Percentiles rank a stretch among this genome's conserved stretches.
These are phyloP conservation scores for Asarcornis scutulata DNA, from an alignment of 2,113 vertebrate species.

Conservation along the genomic window DNA sequence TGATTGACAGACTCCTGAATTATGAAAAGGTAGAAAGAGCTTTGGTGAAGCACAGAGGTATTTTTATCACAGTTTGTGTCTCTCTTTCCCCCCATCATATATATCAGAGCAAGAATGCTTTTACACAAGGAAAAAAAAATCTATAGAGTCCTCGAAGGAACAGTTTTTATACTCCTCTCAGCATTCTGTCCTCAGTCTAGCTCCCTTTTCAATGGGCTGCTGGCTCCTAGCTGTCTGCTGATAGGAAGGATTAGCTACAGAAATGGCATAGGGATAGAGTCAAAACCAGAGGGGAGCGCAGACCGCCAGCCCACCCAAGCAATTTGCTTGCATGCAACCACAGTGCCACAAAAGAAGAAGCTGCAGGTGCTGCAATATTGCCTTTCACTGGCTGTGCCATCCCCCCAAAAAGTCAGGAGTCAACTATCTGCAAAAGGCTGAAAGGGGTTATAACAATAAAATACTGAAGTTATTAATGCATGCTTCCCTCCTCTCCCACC, in stretches of 20 bases:
- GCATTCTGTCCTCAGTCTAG: constrained; percentile 48
- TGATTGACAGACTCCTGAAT: constrained; percentile 64
- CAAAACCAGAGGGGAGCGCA: constrained; percentile 17
- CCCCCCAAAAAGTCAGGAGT: neutral
- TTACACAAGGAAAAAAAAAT: constrained; percentile 35
- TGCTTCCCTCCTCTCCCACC: neutral
- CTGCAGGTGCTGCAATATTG: constrained; percentile 18
- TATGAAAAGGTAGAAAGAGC: constrained; percentile 63
- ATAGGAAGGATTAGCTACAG: constrained; percentile 60
- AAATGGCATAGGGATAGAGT: neutral
- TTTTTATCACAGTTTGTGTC: neutral
- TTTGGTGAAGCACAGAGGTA: constrained; percentile 36
- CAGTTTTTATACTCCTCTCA: constrained; percentile 54
- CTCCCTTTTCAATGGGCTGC: constrained; percentile 30
- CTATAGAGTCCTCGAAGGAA: constrained; percentile 66
- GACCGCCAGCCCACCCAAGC: neutral
- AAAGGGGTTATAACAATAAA: neutral
- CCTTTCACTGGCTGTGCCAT: neutral
- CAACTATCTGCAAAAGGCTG: neutral
- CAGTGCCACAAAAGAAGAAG: neutral
- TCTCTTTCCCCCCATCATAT: neutral
- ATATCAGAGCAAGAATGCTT: constrained; percentile 45
- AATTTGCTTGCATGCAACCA: neutral
- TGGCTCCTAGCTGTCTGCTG: constrained; percentile 71
- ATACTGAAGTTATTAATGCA: neutral